phyloP scores from a whole-genome alignment of 2,888 invertebrate genomes.

The Epirrhoe alternata region DNA sequence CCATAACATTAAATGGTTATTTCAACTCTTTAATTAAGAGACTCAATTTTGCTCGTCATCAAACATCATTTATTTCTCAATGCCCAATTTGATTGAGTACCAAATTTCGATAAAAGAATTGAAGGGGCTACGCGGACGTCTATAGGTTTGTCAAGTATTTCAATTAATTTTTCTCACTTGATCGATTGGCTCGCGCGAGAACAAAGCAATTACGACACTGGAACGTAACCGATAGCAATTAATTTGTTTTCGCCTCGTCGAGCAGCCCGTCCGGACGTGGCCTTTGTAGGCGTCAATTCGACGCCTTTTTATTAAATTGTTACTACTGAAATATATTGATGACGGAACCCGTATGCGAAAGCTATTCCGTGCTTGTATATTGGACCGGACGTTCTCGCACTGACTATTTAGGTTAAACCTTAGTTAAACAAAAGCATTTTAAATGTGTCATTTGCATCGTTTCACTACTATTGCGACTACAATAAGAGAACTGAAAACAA shows the following conservation, averaged over 20 bases:
- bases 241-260: constrained; percentile 79
- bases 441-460: not conserved
- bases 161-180: constrained; percentile 83
- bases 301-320: constrained; percentile 73
- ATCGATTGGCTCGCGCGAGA: constrained; percentile 72
- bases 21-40: not conserved
- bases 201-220: constrained; percentile 81
- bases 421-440: not conserved
- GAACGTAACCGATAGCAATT: constrained; percentile 81
- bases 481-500: not conserved
- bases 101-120: constrained; percentile 45
- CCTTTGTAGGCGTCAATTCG: constrained; percentile 71
- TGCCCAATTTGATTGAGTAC: constrained; percentile 36
- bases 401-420: constrained; percentile 1
- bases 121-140: constrained; percentile 45
- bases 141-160: constrained; percentile 65
- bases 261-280: constrained; percentile 65
- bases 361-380: constrained; percentile 3
- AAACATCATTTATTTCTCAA: constrained; percentile 29
- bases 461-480: not conserved
- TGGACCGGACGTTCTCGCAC: not conserved
- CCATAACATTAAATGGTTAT: not conserved
- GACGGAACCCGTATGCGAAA: constrained; percentile 30
- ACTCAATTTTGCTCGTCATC: constrained; percentile 30
- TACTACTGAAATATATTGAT: constrained; percentile 49